Conservation (phyloP, 2,113 vertebrate genomes). For the Melospiza georgiana region DNA sequence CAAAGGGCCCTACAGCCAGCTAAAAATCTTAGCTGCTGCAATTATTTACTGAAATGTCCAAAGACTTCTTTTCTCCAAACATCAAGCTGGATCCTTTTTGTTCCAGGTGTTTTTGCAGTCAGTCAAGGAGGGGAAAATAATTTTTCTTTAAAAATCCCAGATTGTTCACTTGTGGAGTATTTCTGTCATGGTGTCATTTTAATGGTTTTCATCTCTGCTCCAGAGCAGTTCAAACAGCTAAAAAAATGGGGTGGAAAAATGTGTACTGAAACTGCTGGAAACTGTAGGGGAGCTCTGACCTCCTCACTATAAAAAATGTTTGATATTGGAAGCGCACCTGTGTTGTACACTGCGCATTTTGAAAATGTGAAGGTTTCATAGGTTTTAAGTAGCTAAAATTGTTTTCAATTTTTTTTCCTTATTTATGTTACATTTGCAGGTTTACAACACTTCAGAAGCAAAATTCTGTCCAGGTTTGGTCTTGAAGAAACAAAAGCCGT, state of each 20-base stretch:
- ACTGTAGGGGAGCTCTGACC: not conserved
- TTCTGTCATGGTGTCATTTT: not conserved
- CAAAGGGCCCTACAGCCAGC: not conserved
- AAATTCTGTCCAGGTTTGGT: not conserved
- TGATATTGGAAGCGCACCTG: not conserved
- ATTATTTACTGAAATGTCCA: not conserved
- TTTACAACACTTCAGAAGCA: not conserved
- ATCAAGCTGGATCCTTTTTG: not conserved
- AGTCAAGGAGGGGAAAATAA: not conserved
- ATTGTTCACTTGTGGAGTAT: not conserved
- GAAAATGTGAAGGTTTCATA: not conserved
- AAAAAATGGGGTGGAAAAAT: not conserved
- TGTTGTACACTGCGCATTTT: not conserved
- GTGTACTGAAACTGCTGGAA: not conserved
- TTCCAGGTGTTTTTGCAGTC: conserved; percentile 7
- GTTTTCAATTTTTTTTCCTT: not conserved
- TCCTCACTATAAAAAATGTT: not conserved
- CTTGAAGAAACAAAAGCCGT: not conserved
- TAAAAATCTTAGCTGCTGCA: not conserved
- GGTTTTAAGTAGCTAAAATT: not conserved
- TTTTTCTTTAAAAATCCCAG: not conserved
- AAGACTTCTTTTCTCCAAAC: not conserved
- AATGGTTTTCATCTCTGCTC: not conserved
- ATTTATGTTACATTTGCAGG: not conserved
- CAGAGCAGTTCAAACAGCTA: not conserved